Evolutionary conservation across 1,140 invertebrate species (phyloP).

Genomic region (Doryteuthis pealeii): DNA sequence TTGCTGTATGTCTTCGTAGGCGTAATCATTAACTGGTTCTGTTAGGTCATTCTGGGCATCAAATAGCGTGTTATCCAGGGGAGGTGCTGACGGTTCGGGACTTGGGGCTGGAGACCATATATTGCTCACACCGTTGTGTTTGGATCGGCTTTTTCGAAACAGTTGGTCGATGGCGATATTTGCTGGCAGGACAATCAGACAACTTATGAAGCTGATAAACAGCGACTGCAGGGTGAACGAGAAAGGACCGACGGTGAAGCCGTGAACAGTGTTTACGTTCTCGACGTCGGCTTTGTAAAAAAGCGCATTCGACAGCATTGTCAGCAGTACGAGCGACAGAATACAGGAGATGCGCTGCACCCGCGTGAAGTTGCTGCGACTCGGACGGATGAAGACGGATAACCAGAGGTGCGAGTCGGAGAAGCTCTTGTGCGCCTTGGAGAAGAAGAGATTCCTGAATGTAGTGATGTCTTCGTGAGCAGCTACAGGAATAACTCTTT

Average conservation of each 20-base stretch:
- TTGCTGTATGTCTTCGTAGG: background rate
- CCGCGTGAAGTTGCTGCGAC: conserved; percentile 54
- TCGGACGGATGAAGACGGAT: conserved; percentile 48
- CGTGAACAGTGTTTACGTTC: conserved; percentile 20
- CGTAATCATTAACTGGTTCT: background rate
- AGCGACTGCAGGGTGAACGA: conserved; percentile 41
- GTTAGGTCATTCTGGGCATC: background rate
- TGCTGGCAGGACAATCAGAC: conserved; percentile 50
- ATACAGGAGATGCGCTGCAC: conserved; percentile 56
- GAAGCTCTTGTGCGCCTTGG: conserved; percentile 52
- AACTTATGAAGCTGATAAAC: conserved; percentile 48
- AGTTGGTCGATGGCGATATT: conserved; percentile 49
- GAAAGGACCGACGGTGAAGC: conserved; percentile 37
- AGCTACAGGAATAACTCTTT: conserved; percentile 52
- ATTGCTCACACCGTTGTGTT: background rate
- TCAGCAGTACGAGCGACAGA: conserved; percentile 52
- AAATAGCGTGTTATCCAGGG: background rate
- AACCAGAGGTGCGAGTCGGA: conserved; percentile 58
- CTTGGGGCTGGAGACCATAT: conserved; percentile 3
- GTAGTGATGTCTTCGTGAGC: conserved; percentile 45
- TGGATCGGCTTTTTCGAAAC: conserved; percentile 43
- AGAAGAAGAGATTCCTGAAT: conserved; percentile 57
- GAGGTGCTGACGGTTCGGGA: conserved; percentile 18
- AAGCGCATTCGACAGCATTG: conserved; percentile 59
- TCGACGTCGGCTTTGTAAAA: conserved; percentile 47